Percentiles rank a stretch among this genome's conserved stretches.
phyloP scores from a whole-genome alignment of 1,140 invertebrate species.

The Ceratina australensis region DNA sequence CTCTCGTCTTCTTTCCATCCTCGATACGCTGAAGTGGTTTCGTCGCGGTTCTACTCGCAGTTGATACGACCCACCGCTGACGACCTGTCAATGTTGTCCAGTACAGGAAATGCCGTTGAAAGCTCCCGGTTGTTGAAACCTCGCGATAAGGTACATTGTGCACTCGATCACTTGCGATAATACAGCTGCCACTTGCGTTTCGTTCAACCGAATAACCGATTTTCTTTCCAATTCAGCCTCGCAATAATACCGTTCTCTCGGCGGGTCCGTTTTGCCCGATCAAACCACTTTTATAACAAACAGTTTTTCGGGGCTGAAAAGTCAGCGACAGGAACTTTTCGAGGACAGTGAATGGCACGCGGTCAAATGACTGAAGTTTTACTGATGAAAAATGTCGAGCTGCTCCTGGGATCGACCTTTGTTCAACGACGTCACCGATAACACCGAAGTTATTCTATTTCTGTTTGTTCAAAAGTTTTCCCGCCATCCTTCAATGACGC shows the following conservation, averaged over 20 bases:
- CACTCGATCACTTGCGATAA: slow-evolving; percentile 20
- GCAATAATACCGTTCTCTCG: neutral
- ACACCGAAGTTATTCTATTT: neutral
- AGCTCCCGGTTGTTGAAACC: neutral
- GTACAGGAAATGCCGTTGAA: neutral
- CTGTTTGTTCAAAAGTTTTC: too few relatives aligned
- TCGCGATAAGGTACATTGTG: slow-evolving; percentile 10
- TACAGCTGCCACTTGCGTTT: neutral
- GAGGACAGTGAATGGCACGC: neutral
- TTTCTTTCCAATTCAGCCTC: neutral
- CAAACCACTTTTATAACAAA: neutral
- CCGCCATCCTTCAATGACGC: too few relatives aligned
- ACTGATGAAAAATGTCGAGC: neutral
- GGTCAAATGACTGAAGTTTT: neutral
- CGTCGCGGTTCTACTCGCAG: slow-evolving; percentile 4
- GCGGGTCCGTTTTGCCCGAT: too few relatives aligned
- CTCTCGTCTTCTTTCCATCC: neutral
- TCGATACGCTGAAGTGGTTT: neutral
- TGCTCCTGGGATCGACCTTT: neutral
- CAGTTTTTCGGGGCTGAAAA: neutral
- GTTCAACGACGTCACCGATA: neutral
- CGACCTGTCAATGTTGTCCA: neutral
- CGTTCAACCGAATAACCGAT: neutral
- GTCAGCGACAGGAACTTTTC: too few relatives aligned
- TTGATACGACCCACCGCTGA: neutral